Evolutionary conservation across 2,888 invertebrate genomes (phyloP), one percentile per base, ranked within the genome.

Genomic region (Tipula lateralis): DNA sequence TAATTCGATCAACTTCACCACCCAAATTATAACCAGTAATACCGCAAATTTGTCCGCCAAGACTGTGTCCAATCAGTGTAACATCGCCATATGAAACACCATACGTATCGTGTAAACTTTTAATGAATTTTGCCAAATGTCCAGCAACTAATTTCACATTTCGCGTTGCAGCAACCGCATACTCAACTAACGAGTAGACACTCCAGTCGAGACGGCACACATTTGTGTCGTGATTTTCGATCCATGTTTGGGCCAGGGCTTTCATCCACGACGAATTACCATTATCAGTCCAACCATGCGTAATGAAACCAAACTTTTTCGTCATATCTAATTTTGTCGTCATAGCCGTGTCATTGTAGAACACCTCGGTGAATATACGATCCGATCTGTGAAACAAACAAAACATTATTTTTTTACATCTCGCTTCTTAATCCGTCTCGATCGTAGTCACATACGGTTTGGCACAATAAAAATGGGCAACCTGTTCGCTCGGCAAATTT

Each of bases 161-260:
- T 9, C 30, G 36, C 12, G 6, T 39, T 1, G 39, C 34, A 2
- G 89, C 89, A 29, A 86, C 87, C 85, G 88, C 88, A 86, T 90
- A 90, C 85, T 89, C 88, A 32, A 87, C 87, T 85, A 88, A 88
- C 6, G 90, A 88, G 36, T 89, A 86, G 30, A 87, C 86, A 7
- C 89, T 88, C 90, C 90, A 90, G 84, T 90, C 90, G 32, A 90
- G 89, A 0, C 89, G 88, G 85, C 90, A 90, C 2, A 90, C 89
- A 84, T 88, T 90, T 85, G 87, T 88, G 24, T 86, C 85, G 7
- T 88, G 88, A 85, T 88, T 88, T 0, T 87, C 87, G 0, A 89
- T 88, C 90, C 90, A 90, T 13, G 88, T 89, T 90, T 82, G 9
- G 12, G 32, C 16, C 24, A 89, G 85, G 81, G 89, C 89, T 83